Evolutionary conservation across 2,888 invertebrate genomes (phyloP).

Genomic region (Oithona nana): DNA sequence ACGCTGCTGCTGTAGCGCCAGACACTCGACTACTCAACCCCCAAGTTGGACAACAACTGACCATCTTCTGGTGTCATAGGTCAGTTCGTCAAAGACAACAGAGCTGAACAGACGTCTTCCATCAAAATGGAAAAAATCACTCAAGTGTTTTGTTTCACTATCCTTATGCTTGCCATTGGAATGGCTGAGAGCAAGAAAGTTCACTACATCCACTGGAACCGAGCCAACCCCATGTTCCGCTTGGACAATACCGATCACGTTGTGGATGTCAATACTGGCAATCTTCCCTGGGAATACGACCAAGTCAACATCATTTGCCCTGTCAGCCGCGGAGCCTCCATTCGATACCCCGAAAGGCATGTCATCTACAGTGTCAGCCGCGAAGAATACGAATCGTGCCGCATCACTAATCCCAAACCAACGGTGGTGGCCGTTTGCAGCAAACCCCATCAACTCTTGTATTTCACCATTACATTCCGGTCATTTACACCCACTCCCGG

Average conservation of each 20-base stretch:
- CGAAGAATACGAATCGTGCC: slow-evolving; percentile 87
- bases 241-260: slow-evolving; percentile 93
- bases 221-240: slow-evolving; percentile 38
- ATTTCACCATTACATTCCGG: slow-evolving; percentile 86
- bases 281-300: slow-evolving; percentile 76
- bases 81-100: neutral
- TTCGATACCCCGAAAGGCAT: slow-evolving; percentile 9
- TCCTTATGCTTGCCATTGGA: neutral
- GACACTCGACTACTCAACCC: neutral
- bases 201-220: slow-evolving; percentile 16
- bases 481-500: slow-evolving; percentile 89
- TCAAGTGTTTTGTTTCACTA: neutral
- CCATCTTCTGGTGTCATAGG: neutral
- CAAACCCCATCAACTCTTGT: slow-evolving; percentile 81
- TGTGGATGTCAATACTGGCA: slow-evolving; percentile 82
- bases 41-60: neutral
- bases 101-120: neutral
- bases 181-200: neutral
- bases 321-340: slow-evolving; percentile 48
- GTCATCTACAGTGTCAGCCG: slow-evolving; percentile 47
- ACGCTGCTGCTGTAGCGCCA: no score
- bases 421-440: slow-evolving; percentile 87
- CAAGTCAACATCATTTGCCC: slow-evolving; percentile 90
- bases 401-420: slow-evolving; percentile 81
- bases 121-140: neutral